Evolutionary conservation across 2,888 invertebrate species (phyloP), one percentile per base, ranked within the genome.

Genomic region (Pterostichus madidus): DNA sequence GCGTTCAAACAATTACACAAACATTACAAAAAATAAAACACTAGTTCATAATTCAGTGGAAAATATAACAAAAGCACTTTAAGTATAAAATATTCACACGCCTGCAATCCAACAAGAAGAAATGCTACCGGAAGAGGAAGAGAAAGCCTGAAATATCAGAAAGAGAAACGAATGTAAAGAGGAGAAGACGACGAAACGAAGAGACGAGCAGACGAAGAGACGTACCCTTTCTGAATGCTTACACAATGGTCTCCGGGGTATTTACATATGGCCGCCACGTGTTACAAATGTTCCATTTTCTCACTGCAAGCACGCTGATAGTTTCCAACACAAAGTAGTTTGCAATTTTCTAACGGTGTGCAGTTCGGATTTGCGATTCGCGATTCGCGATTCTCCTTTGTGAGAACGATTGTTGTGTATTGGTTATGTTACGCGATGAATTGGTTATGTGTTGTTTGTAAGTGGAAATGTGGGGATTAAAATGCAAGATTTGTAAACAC

Each of bases 41-140:
- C 79, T 64, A 75, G 31, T 79, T 49, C 49, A 79, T 79, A 79
- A 79, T 79, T 64, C 49, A 79, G 46, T 64, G 46, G 32, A 64
- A 39, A 79, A 79, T 64, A 64, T 59, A 64, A 64, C 61, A 49
- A 39, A 53, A 80, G 80, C 80, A 81, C 81, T 81, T 81, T 75
- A 81, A 61, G 61, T 81, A 81, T 81, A 75, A 81, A 81, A 81
- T 81, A 81, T 81, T 81, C 81, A 81, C 59, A 13, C 32, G 56
- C 39, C 32, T 81, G 73, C 46, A 81, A 81, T 81, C 73, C 75
- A 61, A 80, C 73, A 78, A 44, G 78, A 17, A 71, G 44, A 17
- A 71, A 64, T 79, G 46, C 44, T 59, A 64, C 32, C 46, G 5
- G 44, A 10, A 44, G 24, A 64, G 68, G 44, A 71, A 64, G 64